Base-by-base conservation (phyloP, 2,113 vertebrate species). In the Sapayoa aenigma region DNA sequence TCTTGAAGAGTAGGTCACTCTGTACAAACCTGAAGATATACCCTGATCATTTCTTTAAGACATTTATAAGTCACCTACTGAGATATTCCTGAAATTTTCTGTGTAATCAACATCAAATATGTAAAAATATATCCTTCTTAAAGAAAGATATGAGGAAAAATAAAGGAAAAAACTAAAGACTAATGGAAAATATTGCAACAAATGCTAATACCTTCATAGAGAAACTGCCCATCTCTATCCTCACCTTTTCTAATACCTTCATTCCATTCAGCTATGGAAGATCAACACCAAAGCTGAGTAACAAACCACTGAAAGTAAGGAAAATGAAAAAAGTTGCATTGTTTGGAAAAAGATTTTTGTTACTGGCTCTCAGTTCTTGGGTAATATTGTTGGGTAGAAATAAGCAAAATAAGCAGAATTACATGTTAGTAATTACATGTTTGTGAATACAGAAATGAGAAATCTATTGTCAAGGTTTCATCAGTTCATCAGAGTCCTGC, bases 341-440 rank as follows among this genome's bases (percentile, higher is more conserved):
- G 3, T 62, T 63, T 71, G 11, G 21, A 53, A 46, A 5, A 19
- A 39, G 9, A 75, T 68, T 89, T 78, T 78, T 24, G 21, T 33
- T 52, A 52, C 11, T 56, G 5, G 7, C 3, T 14, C 27, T 59
- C 33, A 65, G 13, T 53, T 81, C 49, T 73, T 30, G 2, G 11
- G 4, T 69, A 28, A 7, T 39, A 27, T 28, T 0, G 0, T 9
- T 24, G 9, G 5, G 33, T 16, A 73, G 52, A 92, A 65, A 53
- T 9, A 60, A 50, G 7, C 22, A 87, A 91, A 81, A 81, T 17
- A 39, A 67, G 4, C 14, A 60, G 10, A 59, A 74, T 50, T 49
- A 19, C 4, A 27, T 39, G 3, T 3, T 72, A 74, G 4, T 6
- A 44, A 22, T 33, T 67, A 71, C 35, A 55, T 1, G 0, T n/a